These are phyloP conservation scores for Heliconius cydno DNA, from an alignment of 2,888 invertebrate genomes.

Conservation along the genomic window DNA sequence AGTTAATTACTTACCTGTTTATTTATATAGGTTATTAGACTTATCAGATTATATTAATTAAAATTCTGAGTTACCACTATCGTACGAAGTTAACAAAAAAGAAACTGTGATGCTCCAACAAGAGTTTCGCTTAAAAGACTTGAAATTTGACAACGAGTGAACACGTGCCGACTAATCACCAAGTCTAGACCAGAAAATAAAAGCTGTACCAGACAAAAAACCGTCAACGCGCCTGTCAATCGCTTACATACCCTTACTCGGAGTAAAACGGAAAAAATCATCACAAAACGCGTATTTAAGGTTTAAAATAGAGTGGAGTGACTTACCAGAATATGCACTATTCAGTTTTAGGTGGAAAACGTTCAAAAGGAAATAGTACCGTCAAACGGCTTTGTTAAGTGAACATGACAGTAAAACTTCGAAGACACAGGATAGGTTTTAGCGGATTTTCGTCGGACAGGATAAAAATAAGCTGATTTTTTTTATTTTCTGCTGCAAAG, in stretches of 20 bases:
- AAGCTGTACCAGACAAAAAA: conserved; percentile 55
- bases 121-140: conserved; percentile 55
- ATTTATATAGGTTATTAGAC: background rate
- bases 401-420: conserved; percentile 42
- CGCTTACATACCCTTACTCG: conserved; percentile 46
- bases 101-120: conserved; percentile 49
- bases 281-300: conserved; percentile 62
- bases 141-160: conserved; percentile 53
- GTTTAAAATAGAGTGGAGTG: conserved; percentile 63
- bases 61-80: background rate
- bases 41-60: background rate
- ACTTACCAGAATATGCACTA: conserved; percentile 63
- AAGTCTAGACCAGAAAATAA: conserved; percentile 62
- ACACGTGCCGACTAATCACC: conserved; percentile 70
- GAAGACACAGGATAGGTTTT: conserved; percentile 39
- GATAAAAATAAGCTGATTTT: conserved; percentile 29
- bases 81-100: conserved; percentile 41
- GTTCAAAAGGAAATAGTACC: conserved; percentile 46
- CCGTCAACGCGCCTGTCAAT: conserved; percentile 67
- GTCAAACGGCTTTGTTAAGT: conserved; percentile 45
- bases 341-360: conserved; percentile 52
- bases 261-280: conserved; percentile 48
- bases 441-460: conserved; percentile 20
- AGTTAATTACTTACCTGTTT: background rate
- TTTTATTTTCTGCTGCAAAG: background rate